Evolutionary conservation across 1,140 invertebrate species (phyloP).

Genomic region (Melanaphis sacchari): DNA sequence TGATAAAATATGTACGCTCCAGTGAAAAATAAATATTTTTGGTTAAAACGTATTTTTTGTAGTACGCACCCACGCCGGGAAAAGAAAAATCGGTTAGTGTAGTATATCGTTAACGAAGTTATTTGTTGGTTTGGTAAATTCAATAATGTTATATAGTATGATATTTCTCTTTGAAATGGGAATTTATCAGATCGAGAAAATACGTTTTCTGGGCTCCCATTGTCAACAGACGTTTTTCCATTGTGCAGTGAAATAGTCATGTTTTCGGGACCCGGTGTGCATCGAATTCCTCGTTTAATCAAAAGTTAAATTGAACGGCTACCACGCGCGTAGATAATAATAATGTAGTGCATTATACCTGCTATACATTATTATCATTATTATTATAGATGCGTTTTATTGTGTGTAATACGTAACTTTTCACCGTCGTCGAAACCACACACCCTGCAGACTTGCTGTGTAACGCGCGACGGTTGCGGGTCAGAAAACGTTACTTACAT

Average conservation of each 20-base stretch:
- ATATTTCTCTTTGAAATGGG: neutral
- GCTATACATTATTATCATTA: neutral
- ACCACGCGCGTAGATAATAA: neutral
- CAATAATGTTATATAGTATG: neutral
- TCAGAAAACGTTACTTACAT: neutral
- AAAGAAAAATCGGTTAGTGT: neutral
- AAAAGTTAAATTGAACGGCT: neutral
- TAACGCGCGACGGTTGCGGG: neutral
- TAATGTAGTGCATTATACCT: no score
- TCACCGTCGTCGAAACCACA: neutral
- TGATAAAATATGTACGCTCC: neutral
- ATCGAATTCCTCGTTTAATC: neutral
- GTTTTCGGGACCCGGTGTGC: neutral
- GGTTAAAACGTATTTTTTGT: neutral
- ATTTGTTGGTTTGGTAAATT: constrained; percentile 10
- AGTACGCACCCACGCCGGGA: neutral
- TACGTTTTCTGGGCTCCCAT: neutral
- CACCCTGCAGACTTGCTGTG: no score
- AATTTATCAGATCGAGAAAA: neutral
- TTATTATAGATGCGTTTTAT: neutral
- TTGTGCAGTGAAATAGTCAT: neutral
- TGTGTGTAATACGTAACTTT: neutral
- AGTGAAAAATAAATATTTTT: neutral
- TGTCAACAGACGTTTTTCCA: neutral
- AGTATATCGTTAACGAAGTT: neutral